phyloP scores from a whole-genome alignment of 2,888 invertebrate species.

The Anorthoa munda region DNA sequence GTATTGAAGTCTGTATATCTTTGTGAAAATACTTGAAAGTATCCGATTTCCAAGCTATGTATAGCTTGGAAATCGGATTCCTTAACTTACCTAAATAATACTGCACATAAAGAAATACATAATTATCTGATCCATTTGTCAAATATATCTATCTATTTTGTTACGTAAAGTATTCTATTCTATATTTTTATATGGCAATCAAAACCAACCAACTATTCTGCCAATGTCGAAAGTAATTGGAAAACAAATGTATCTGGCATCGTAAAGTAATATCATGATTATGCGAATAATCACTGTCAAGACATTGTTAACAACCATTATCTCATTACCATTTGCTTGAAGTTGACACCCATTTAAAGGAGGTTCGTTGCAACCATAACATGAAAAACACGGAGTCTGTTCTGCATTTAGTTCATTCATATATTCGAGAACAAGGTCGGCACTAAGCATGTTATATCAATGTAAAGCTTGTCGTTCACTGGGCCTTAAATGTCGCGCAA shows the following conservation, averaged over 20 bases:
- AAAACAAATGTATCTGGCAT: background rate
- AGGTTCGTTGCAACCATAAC: background rate
- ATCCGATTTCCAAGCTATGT: background rate
- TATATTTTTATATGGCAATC: no score
- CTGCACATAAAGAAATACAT: no score
- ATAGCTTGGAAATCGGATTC: no score
- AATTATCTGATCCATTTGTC: no score
- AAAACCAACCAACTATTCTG: no score
- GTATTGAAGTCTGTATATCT: background rate
- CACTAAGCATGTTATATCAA: background rate
- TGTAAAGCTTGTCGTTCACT: conserved; percentile 26
- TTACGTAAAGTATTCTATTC: background rate
- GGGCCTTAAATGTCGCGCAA: background rate
- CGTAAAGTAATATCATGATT: conserved; percentile 17
- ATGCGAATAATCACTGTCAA: background rate
- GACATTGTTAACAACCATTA: conserved; percentile 1
- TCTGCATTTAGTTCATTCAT: conserved; percentile 30
- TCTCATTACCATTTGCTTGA: conserved; percentile 24
- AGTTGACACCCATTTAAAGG: conserved; percentile 24
- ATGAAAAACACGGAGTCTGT: conserved; percentile 1
- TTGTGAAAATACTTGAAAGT: background rate
- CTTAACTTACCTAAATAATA: background rate
- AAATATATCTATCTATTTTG: background rate
- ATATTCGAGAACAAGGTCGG: conserved; percentile 39
- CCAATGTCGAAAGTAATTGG: no score